Percentiles rank a stretch among this genome's conserved stretches.
Evolutionary conservation across 1,140 invertebrate genomes (phyloP).

Genomic region (Lithobius niger): DNA sequence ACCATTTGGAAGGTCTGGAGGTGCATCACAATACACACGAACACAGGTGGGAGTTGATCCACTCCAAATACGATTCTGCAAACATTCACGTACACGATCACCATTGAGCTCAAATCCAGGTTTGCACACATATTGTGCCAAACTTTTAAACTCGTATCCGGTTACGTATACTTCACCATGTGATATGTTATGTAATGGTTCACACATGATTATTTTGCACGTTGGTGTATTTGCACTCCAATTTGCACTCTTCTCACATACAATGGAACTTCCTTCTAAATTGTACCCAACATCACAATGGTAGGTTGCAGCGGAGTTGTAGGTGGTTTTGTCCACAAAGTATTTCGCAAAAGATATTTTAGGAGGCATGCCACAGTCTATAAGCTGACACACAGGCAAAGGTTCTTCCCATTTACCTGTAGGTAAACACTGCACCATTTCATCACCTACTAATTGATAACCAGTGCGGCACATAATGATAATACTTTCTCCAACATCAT

Average conservation of each 20-base stretch:
- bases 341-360: constrained; percentile 20
- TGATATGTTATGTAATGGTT: neutral
- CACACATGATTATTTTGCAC: neutral
- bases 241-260: too few species aligned
- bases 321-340: constrained; percentile 14
- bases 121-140: constrained; percentile 26
- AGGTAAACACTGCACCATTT: constrained; percentile 12
- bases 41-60: constrained; percentile 22
- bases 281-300: constrained; percentile 29
- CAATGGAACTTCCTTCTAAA: constrained; percentile 26
- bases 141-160: neutral
- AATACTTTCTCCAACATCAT: neutral
- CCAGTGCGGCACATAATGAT: constrained; percentile 16
- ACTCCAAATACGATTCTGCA: constrained; percentile 26
- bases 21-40: neutral
- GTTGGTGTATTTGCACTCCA: neutral
- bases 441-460: constrained; percentile 17
- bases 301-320: constrained; percentile 22
- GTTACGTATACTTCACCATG: neutral
- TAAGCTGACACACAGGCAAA: constrained; percentile 21
- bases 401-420: constrained; percentile 14
- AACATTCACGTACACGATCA: constrained; percentile 22
- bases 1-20: neutral
- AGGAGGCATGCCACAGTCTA: constrained; percentile 29
- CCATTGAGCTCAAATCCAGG: constrained; percentile 31